Conservation (phyloP, 2,113 vertebrate genomes). For the Bungarus multicinctus region DNA sequence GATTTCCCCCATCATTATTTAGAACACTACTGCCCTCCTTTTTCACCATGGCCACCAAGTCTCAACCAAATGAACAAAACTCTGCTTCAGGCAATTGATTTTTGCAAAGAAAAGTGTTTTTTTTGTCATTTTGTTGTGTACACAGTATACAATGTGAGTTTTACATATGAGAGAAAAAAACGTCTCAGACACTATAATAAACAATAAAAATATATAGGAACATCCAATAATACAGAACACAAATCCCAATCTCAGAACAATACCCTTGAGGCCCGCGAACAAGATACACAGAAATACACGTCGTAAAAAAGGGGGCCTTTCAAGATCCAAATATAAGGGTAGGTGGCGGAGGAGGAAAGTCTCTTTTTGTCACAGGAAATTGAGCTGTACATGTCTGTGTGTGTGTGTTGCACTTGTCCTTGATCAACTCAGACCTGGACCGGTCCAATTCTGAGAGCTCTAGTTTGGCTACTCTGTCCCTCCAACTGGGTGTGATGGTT, state of each 20-base stretch:
- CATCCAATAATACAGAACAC: conserved; percentile 50
- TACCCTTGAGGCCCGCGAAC: conserved; percentile 57
- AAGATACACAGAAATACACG: conserved; percentile 51
- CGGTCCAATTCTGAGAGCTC: neutral
- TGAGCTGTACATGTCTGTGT: neutral
- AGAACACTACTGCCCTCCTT: too few relatives aligned
- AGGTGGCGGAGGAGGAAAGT: neutral
- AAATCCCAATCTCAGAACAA: conserved; percentile 56
- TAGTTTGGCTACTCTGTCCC: neutral
- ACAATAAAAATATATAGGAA: conserved; percentile 55
- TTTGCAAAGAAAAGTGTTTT: conserved; percentile 49
- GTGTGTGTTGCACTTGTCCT: neutral
- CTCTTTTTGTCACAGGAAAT: conserved; percentile 17
- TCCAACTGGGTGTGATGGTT: neutral
- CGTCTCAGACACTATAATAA: conserved; percentile 45
- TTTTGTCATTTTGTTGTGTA: conserved; percentile 55
- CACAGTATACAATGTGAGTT: conserved; percentile 59
- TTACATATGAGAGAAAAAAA: conserved; percentile 56
- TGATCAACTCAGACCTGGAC: conserved; percentile 5
- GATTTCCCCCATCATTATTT: neutral
- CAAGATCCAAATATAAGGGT: conserved; percentile 18
- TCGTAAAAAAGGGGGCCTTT: conserved; percentile 44
- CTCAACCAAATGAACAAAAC: conserved; percentile 23
- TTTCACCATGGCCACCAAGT: neutral
- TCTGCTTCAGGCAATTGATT: conserved; percentile 25